Conservation (phyloP, 2,888 invertebrate genomes). For the Erebia epiphron region DNA sequence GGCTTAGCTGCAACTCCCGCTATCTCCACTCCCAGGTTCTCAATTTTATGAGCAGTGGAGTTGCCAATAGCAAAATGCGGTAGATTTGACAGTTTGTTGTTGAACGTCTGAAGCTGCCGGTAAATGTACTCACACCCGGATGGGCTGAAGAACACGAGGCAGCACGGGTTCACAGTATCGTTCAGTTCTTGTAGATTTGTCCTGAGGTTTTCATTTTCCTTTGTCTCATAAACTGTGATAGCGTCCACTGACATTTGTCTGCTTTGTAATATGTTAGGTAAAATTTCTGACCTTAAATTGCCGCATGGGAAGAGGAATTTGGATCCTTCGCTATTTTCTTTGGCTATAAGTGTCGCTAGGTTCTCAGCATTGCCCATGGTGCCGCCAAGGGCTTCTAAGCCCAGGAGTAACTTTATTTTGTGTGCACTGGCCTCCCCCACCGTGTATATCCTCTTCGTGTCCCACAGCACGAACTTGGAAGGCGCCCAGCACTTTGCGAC, state of each 20-base stretch:
- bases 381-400: constrained; percentile 62
- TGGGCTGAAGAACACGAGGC: constrained; percentile 75
- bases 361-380: constrained; percentile 66
- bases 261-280: constrained; percentile 55
- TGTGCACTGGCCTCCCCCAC: constrained; percentile 64
- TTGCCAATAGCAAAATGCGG: constrained; percentile 77
- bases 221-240: constrained; percentile 71
- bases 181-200: constrained; percentile 58
- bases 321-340: constrained; percentile 54
- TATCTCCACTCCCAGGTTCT: constrained; percentile 70
- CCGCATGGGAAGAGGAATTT: constrained; percentile 74
- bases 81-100: constrained; percentile 58
- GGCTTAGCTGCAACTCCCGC: constrained; percentile 68
- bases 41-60: constrained; percentile 73
- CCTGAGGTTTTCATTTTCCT: constrained; percentile 65
- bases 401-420: constrained; percentile 59
- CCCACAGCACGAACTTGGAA: constrained; percentile 64
- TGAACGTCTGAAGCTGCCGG: constrained; percentile 70
- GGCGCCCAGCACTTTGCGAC: constrained; percentile 69
- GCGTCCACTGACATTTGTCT: constrained; percentile 58
- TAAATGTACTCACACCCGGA: constrained; percentile 74
- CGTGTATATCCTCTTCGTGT: constrained; percentile 60
- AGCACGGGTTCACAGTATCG: constrained; percentile 51
- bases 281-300: constrained; percentile 62
- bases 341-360: constrained; percentile 58